Evolutionary conservation across 2,888 invertebrate genomes (phyloP), one percentile per base, ranked within the genome.

Genomic region (Neoaliturus tenellus): DNA sequence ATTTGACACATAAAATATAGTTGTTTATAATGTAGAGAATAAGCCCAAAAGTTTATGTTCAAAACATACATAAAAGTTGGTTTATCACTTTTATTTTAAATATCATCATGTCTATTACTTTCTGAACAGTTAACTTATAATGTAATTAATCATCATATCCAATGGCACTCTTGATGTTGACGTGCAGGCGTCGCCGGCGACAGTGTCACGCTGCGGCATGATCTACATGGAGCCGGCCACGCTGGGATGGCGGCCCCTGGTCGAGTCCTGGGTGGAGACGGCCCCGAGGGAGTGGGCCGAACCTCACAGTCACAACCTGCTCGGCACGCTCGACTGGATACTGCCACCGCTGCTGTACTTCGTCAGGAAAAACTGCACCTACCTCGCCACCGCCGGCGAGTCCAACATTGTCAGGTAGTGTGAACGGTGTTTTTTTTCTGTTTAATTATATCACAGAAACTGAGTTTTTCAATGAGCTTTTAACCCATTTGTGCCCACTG

Each of bases 161-260:
- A n/a, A n/a, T n/a, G n/a, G n/a, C n/a, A n/a, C n/a, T n/a, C n/a
- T n/a, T n/a, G n/a, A n/a, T n/a, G n/a, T n/a, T n/a, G n/a, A n/a
- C n/a, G 39, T 51, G 28, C 85, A 90, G 91, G 96, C 96, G 0
- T 96, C 96, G 0, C 97, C 97, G 25, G 97, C 97, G 6, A 97
- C 97, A 4, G 97, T 97, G 20, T 97, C 97, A 17, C 93, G 97
- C 82, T 97, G 97, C 90, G 97, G 97, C 71, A 97, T 97, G 96
- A 96, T 97, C 87, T 97, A 96, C 89, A 94, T 98, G 92, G 98
- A 98, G 90, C 95, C 98, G 0, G 90, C 92, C 0, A 94, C 95
- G 0, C 91, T 98, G 6, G 98, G 98, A 2, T 98, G 97, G 94
- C 91, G 92, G 86, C 95, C 97, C 0, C 94, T 97, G 88, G 93